Conservation (phyloP, 2,797 vertebrate species). For the Falco rusticolus region DNA sequence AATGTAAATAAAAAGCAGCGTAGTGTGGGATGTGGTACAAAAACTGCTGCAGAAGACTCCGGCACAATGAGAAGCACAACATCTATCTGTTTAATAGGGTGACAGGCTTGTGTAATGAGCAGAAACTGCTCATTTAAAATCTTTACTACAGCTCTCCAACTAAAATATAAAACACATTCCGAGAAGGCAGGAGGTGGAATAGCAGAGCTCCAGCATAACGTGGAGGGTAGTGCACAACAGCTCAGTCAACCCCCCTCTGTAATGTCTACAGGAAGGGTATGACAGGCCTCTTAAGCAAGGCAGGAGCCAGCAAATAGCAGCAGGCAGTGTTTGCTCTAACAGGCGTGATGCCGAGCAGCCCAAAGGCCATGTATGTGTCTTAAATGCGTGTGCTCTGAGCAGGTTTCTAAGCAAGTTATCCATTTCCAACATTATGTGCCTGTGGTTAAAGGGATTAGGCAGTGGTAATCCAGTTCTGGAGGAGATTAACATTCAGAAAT, state of each 20-base stretch:
- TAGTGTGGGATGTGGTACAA: neutral
- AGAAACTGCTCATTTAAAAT: constrained; percentile 16
- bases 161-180: constrained; percentile 1
- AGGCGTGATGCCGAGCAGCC: neutral
- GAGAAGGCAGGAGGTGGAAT: neutral
- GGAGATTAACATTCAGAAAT: constrained; percentile 44
- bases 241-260: neutral
- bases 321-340: neutral
- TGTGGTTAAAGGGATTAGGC: constrained; percentile 61
- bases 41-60: neutral
- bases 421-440: constrained; percentile 35
- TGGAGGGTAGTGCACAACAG: neutral
- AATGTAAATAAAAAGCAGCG: constrained; percentile 19
- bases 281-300: neutral
- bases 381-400: neutral
- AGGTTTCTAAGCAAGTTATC: constrained; percentile 43
- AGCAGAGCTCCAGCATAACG: neutral
- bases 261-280: neutral
- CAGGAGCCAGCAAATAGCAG: neutral
- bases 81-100: constrained; percentile 13
- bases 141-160: neutral
- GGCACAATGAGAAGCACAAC: neutral
- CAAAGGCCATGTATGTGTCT: neutral
- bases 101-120: constrained; percentile 8
- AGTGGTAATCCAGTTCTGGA: constrained; percentile 54